Base-by-base conservation (phyloP, 1,140 invertebrate species). In the Anagrus nilaparvatae region DNA sequence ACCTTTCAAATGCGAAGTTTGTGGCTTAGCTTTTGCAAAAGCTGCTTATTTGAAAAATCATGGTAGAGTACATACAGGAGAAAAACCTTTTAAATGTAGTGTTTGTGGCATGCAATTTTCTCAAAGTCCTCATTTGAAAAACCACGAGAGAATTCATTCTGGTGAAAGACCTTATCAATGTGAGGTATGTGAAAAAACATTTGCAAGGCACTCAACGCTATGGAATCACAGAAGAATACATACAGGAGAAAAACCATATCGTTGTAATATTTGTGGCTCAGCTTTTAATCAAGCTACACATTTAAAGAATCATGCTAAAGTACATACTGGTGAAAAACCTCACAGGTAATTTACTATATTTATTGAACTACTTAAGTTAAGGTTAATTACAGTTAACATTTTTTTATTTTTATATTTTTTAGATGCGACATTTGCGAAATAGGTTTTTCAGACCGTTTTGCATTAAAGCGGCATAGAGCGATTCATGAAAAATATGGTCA, bases 171-270 rank as follows among this genome's bases (percentile, higher is more conserved):
- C 88, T 1, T 93, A 91, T 67, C 84, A 89, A 37, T 94, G 90
- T 64, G 85, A 89, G 64, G 82, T 89, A 8, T 94, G 90, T 59
- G 84, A 87, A 51, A 91, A 92, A 69, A 85, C 85, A 14, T 93
- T 87, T 57, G 87, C 82, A 31, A 76, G 80, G 54, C 87, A 84
- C 65, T 87, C 81, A 19, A 92, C 85, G 1, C 66, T 92, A 27
- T 89, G 86, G 83, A 90, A 89, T 61, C 92, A 96, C 60, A 74
- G 89, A 30, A 77, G 92, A 42, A 96, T 97, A 47, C 94, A 97
- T 60, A 97, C 90, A 4, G 87, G 87, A 13, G 87, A 91, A 69
- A 89, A 90, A 61, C 87, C 87, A 8, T 88, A 88, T 54, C 78
- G 77, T 48, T 88, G 85, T 66, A 82, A 84, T 37, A 83, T 82